A percentile compares a stretch with the other conserved stretches of the same genome.
Conservation (phyloP, 2,113 vertebrate genomes). For the Electrona antarctica region DNA sequence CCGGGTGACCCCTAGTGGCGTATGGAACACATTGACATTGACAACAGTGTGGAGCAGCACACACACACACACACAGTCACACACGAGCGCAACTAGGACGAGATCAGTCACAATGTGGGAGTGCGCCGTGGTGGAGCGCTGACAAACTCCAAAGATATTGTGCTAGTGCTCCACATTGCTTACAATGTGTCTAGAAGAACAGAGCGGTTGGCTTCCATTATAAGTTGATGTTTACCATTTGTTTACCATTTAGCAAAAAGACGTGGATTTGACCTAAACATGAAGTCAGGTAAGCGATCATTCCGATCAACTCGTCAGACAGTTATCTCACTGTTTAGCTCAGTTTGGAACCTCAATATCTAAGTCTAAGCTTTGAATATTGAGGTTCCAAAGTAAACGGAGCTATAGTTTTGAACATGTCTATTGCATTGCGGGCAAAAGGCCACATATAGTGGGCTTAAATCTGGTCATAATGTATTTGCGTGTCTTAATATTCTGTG, state of each 20-base stretch:
- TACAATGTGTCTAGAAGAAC: background rate
- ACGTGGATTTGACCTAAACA: slow-evolving; percentile 21
- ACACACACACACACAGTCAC: background rate
- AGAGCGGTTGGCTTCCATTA: background rate
- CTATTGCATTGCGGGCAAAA: no score
- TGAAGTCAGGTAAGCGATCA: slow-evolving; percentile 59
- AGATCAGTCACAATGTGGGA: background rate
- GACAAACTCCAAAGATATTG: background rate
- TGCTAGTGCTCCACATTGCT: background rate
- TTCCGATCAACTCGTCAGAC: background rate
- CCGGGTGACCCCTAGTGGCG: slow-evolving; percentile 47
- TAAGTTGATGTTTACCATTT: background rate
- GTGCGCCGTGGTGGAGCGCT: background rate
- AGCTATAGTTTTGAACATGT: no score
- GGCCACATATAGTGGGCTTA: no score
- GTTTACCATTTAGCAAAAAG: background rate
- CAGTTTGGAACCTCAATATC: no score
- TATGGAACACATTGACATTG: background rate
- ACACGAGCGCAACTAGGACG: background rate
- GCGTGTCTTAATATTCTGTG: no score
- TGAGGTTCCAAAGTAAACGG: no score
- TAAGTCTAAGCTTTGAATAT: no score
- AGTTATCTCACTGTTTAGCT: background rate
- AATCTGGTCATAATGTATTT: no score
- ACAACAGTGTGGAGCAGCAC: background rate